These are phyloP conservation scores for Halcyon malimbica DNA, from an alignment of 2,113 vertebrate genomes.

Conservation along the genomic window DNA sequence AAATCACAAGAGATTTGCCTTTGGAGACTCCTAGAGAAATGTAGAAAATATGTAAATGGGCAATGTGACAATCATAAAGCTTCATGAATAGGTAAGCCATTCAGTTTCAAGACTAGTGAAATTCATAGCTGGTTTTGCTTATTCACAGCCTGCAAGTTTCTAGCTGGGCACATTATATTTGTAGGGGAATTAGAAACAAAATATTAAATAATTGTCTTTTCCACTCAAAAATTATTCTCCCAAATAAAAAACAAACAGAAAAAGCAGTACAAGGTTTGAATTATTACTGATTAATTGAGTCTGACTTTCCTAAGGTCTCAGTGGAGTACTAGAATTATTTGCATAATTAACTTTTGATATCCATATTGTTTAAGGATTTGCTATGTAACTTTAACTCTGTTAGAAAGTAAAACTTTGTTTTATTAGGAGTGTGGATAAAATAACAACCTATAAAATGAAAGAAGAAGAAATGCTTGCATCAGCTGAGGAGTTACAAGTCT, in stretches of 20 bases:
- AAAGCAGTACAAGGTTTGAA: not conserved
- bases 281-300: constrained; percentile 15
- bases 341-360: constrained; percentile 6
- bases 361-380: not conserved
- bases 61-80: not conserved
- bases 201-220: not conserved
- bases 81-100: not conserved
- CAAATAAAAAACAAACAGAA: not conserved
- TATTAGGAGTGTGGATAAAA: not conserved
- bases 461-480: not conserved
- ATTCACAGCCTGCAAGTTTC: not conserved
- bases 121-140: not conserved
- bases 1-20: not conserved
- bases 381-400: not conserved
- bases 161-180: not conserved
- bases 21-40: not conserved
- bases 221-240: not conserved
- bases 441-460: not conserved
- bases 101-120: not conserved
- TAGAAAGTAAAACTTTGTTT: not conserved
- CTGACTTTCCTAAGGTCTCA: not conserved
- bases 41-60: not conserved
- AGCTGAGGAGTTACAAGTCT: not conserved
- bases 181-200: not conserved
- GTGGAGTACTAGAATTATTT: not conserved